These are phyloP conservation scores for Podarcis lilfordi DNA, from an alignment of 2,797 vertebrate species.

Conservation along the genomic window DNA sequence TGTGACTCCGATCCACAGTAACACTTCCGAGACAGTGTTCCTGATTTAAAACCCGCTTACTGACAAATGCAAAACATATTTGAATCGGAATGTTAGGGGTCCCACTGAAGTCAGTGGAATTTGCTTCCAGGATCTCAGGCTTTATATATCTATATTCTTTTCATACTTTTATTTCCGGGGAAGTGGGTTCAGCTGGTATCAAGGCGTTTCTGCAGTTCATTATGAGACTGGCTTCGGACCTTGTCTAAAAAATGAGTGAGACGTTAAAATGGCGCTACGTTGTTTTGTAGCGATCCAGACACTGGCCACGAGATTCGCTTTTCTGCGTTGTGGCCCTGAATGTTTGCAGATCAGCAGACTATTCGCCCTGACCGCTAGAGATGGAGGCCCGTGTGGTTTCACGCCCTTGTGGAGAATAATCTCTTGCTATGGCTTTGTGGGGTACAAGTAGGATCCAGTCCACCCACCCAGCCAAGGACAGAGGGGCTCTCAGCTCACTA, in stretches of 20 bases:
- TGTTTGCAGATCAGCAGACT: constrained; percentile 69
- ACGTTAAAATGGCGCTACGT: background rate
- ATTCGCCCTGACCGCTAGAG: constrained; percentile 70
- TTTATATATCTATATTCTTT: too few species aligned
- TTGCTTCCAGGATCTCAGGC: background rate
- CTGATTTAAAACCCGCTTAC: background rate
- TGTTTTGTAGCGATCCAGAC: background rate
- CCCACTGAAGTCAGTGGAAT: background rate
- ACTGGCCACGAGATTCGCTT: background rate
- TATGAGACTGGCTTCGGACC: background rate
- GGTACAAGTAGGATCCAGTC: too few species aligned
- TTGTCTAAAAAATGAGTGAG: background rate
- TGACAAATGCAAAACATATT: background rate
- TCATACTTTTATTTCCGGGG: background rate
- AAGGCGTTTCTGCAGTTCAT: background rate
- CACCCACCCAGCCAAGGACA: background rate
- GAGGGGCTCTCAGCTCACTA: background rate
- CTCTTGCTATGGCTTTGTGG: constrained; percentile 34
- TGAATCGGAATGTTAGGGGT: background rate
- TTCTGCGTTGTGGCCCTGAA: constrained; percentile 35
- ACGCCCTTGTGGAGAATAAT: constrained; percentile 57
- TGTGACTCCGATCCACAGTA: background rate
- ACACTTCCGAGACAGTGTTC: background rate
- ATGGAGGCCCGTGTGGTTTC: constrained; percentile 64
- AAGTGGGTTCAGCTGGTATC: background rate